Base-by-base conservation (phyloP, 2,113 vertebrate species). In the Tautogolabrus adspersus region DNA sequence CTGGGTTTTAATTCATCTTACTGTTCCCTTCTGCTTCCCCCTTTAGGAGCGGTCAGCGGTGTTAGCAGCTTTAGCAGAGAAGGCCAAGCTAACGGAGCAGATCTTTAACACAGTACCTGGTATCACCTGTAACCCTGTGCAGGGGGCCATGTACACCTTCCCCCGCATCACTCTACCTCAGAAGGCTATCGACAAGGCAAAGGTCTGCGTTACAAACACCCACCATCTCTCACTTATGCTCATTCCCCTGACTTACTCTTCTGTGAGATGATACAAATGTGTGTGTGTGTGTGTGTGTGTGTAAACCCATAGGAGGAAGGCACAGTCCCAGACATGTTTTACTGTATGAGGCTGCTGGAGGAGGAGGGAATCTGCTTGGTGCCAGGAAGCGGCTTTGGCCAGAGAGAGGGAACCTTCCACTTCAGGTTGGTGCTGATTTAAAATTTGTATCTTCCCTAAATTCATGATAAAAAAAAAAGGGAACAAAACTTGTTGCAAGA, bases 91-190 rank as follows among this genome's bases (percentile, higher is more conserved):
- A 34, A 97, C 96, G 0, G 94, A 97, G 75, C 82, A 97, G 88
- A 92, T 92, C 61, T 95, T 98, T 79, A 96, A 96, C 73, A 77
- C 76, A 0, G 87, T 92, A 0, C 95, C 96, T 0, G 97, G 97
- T 0, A 94, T 98, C 91, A 93, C 0, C 65, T 98, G 96, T 84
- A 98, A 98, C 92, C 96, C 97, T 0, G 97, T 98, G 66, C 97
- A 98, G 88, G 97, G 97, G 0, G 97, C 97, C 80, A 98, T 98
- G 97, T 98, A 97, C 78, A 96, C 96, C 22, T 98, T 97, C 84
- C 97, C 97, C 0, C 86, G 89, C 0, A 93, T 98, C 62, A 77
- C 93, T 10, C 88, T 98, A 18, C 95, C 97, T 0, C 90, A 93
- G 5, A 91, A 89, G 0, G 96, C 96, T 0, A 69, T 97, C 8